Evolutionary conservation across 2,888 invertebrate genomes (phyloP).

Genomic region (Drosophila putrida): DNA sequence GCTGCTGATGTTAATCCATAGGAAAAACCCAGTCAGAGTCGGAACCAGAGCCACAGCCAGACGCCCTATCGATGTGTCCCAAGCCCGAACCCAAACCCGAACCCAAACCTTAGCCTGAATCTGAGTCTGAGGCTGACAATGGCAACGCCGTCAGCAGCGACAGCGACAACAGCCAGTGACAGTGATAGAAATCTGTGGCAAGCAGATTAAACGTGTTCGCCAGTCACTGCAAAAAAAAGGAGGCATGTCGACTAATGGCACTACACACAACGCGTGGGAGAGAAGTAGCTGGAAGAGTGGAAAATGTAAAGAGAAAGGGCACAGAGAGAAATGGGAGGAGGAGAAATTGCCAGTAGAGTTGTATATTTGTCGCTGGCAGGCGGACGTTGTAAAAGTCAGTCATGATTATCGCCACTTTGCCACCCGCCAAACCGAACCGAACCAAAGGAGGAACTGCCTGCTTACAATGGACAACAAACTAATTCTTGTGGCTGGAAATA

Average conservation of each 20-base stretch:
- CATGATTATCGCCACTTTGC: constrained; percentile 80
- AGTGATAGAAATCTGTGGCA: constrained; percentile 81
- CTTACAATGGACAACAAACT: constrained; percentile 17
- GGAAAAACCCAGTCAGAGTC: constrained; percentile 35
- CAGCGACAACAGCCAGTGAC: constrained; percentile 65
- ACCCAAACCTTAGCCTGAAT: constrained; percentile 14
- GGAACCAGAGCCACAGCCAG: constrained; percentile 2
- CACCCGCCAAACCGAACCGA: constrained; percentile 29
- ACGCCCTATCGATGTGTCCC: constrained; percentile 49
- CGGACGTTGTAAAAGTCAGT: constrained; percentile 76
- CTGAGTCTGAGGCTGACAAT: constrained; percentile 56
- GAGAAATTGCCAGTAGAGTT: constrained; percentile 7
- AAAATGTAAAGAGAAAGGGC: no score
- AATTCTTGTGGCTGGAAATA: constrained; percentile 6
- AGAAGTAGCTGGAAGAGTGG: not conserved
- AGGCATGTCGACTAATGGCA: constrained; percentile 30
- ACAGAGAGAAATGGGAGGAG: not conserved
- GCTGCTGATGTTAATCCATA: constrained; percentile 73
- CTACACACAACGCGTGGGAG: constrained; percentile 4
- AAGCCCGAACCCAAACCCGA: not conserved
- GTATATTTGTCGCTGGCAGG: constrained; percentile 51
- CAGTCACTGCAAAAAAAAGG: constrained; percentile 50
- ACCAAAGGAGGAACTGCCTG: not conserved
- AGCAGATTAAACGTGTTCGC: constrained; percentile 78
- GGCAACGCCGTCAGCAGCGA: constrained; percentile 32